Conservation (phyloP, 2,113 vertebrate species). For the Leptodactylus fuscus region DNA sequence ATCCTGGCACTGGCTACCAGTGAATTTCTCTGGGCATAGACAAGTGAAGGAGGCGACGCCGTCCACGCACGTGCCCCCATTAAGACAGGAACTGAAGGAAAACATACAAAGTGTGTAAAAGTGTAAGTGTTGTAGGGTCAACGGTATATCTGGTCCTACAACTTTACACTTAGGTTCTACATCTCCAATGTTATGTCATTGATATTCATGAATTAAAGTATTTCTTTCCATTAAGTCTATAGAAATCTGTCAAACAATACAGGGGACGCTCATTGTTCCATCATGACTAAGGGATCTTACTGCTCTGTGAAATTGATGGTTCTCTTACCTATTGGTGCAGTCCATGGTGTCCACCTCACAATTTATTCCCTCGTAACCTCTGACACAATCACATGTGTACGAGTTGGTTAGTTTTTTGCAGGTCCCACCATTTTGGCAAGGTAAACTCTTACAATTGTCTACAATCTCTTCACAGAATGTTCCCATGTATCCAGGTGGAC, state of each 20-base stretch:
- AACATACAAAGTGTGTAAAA: not conserved
- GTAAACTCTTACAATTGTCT: slow-evolving; percentile 45
- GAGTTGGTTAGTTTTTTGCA: slow-evolving; percentile 7
- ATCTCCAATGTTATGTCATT: too few species aligned
- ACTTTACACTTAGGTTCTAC: not conserved
- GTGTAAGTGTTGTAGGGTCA: not conserved
- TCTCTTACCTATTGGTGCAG: slow-evolving; percentile 50
- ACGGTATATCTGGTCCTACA: not conserved
- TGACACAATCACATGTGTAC: slow-evolving; percentile 46
- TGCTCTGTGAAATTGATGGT: not conserved
- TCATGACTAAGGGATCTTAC: not conserved
- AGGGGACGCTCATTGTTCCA: too few species aligned
- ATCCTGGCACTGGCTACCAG: slow-evolving; percentile 50
- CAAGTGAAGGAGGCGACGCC: slow-evolving; percentile 55
- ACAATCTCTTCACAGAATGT: slow-evolving; percentile 45
- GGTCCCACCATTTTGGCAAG: slow-evolving; percentile 52
- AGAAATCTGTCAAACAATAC: too few species aligned
- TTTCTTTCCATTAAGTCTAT: too few species aligned
- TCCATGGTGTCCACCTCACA: slow-evolving; percentile 49
- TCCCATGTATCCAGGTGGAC: slow-evolving; percentile 50
- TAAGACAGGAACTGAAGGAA: slow-evolving; percentile 51
- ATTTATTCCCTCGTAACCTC: slow-evolving; percentile 38
- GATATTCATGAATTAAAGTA: too few species aligned
- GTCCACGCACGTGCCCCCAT: slow-evolving; percentile 58
- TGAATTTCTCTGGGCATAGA: slow-evolving; percentile 50